Base-by-base conservation (phyloP, 2,888 invertebrate genomes). In the Drosophila robusta region DNA sequence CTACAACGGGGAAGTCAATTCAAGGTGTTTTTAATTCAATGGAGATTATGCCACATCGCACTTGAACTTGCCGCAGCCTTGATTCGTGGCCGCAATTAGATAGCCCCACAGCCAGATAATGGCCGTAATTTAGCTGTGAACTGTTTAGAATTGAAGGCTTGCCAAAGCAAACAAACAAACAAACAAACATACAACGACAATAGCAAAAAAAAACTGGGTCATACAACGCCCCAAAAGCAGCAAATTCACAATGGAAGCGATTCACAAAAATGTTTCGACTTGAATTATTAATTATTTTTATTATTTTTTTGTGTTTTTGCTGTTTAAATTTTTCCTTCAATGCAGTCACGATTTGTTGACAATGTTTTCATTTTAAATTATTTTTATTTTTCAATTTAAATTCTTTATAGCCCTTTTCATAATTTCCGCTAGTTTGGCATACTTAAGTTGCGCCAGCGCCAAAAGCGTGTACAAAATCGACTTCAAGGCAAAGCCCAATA, bases 261-360 rank as follows among this genome's bases (percentile, higher is more conserved):
- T 12, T 34, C 34, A 12, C 11, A 32, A 56, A 50, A 49, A 24
- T 45, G 36, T 29, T 51, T 45, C 45, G 38, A 51, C 18, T 51
- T 58, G 70, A 63, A 57, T 65, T 55, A 64, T 44, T 52, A 5
- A 54, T 70, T 39, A 44, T 38, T 29, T n/a, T 24, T 38, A 12
- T 26, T 6, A 36, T 9, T 38, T 38, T 5, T 11, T 52, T 42
- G 32, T 18, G 39, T 18, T 34, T 34, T 18, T 47, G 47, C 44
- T 36, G 54, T 22, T 16, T 9, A 49, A 47, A 66, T 64, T 73
- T 73, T 75, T 65, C 57, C 47, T 64, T 64, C 39, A 47, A 45
- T 71, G 62, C 64, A 69, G 86, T 83, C 83, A 80, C 80, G 70
- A 85, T 61, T 82, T 70, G 75, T 70, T 67, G 72, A 85, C 80